A percentile compares a stretch with the other conserved stretches of the same genome.
Evolutionary conservation across 2,113 vertebrate species (phyloP).

Genomic region (Myotis brandtii): DNA sequence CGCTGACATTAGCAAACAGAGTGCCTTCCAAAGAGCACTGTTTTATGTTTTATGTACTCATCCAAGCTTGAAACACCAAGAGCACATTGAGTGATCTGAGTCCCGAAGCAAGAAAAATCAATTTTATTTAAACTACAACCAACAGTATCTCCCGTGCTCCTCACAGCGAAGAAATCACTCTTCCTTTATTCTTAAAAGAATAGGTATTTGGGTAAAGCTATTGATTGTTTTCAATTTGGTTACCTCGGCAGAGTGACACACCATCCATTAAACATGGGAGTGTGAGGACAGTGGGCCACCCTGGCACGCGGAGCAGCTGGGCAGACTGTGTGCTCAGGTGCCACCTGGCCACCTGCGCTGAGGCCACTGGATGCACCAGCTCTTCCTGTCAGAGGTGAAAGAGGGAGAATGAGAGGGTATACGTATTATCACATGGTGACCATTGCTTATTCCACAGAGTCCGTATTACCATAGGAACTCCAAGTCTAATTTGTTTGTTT

Average conservation of each 20-base stretch:
- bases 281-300: constrained; percentile 52
- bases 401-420: constrained; percentile 58
- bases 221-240: constrained; percentile 72
- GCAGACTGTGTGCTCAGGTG: constrained; percentile 60
- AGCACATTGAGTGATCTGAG: not conserved
- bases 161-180: not conserved
- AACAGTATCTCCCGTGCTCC: not conserved
- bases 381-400: constrained; percentile 59
- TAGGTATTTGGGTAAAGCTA: constrained; percentile 36
- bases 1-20: not conserved
- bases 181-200: constrained; percentile 27
- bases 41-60: not conserved
- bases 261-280: constrained; percentile 74
- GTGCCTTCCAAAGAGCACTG: not conserved
- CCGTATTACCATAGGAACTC: constrained; percentile 37
- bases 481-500: constrained; percentile 11
- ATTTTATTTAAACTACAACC: constrained; percentile 13
- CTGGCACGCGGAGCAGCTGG: constrained; percentile 71
- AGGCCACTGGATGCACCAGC: constrained; percentile 60
- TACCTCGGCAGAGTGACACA: constrained; percentile 64
- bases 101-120: constrained; percentile 39
- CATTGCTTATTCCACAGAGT: not conserved
- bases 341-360: constrained; percentile 46
- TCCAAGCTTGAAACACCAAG: not conserved
- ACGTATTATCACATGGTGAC: not conserved